Conservation (phyloP, 2,797 vertebrate species). For the Hyperoplus immaculatus region DNA sequence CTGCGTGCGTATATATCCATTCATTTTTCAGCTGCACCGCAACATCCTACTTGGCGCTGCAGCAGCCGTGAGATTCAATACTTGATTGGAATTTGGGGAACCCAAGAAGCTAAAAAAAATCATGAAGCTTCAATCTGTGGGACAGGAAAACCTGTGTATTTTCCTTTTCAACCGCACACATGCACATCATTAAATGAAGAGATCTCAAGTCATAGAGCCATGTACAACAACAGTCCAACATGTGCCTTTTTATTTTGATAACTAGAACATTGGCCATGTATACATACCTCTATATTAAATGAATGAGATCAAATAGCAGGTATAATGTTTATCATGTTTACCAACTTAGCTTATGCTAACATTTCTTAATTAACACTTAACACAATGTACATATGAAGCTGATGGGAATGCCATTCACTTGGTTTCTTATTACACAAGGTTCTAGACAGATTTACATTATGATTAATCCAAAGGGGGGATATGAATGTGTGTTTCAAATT, state of each 20-base stretch:
- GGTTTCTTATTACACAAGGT: not conserved
- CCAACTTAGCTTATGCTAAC: not conserved
- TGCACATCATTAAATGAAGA: slow-evolving; percentile 58
- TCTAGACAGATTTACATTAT: not conserved
- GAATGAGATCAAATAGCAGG: not conserved
- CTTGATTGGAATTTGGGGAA: slow-evolving; percentile 62
- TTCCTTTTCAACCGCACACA: slow-evolving; percentile 27
- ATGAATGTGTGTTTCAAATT: not conserved
- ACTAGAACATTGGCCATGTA: slow-evolving; percentile 8
- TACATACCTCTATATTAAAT: slow-evolving; percentile 16
- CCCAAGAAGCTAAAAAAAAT: slow-evolving; percentile 41
- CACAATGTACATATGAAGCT: not conserved
- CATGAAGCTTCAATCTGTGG: slow-evolving; percentile 36
- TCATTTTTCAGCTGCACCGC: slow-evolving; percentile 44
- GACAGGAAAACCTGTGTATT: slow-evolving; percentile 43
- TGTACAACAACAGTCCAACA: slow-evolving; percentile 4
- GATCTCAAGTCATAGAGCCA: slow-evolving; percentile 19
- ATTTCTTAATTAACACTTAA: not conserved
- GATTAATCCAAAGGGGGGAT: not conserved
- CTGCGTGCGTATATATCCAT: slow-evolving; percentile 13
- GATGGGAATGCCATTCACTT: not conserved
- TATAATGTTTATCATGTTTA: not conserved
- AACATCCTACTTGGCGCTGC: slow-evolving; percentile 61
- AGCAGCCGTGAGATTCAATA: slow-evolving; percentile 68
- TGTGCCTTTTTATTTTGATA: slow-evolving; percentile 6